Percentiles rank a stretch among this genome's conserved stretches.
Evolutionary conservation across 2,797 vertebrate species (phyloP).

Genomic region (Trachurus trachurus): DNA sequence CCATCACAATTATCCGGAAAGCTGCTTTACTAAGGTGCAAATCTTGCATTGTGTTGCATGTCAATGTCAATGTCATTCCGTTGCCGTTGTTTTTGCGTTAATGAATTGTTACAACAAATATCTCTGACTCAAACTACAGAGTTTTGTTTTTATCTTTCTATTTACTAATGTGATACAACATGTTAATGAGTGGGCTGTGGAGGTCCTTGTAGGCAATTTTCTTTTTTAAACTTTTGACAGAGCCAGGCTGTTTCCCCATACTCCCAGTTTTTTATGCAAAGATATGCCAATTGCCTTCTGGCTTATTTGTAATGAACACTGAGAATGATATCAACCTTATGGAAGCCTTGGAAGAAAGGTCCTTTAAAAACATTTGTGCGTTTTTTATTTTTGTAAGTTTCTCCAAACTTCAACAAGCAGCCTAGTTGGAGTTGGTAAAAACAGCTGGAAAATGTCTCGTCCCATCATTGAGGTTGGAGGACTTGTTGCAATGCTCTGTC

Average conservation of each 20-base stretch:
- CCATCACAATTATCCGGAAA: no score
- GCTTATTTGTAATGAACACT: neutral
- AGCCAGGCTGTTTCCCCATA: neutral
- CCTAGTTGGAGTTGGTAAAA: neutral
- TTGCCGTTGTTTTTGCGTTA: no score
- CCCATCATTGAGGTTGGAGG: neutral
- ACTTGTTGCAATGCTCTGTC: neutral
- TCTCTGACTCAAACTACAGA: no score
- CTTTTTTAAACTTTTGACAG: neutral
- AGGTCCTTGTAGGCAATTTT: no score
- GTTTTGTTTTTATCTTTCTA: no score
- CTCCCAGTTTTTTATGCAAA: neutral
- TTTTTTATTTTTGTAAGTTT: neutral
- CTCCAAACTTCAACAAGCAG: neutral
- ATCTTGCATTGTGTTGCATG: no score
- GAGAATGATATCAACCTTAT: neutral
- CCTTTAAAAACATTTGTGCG: no score
- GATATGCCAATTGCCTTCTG: neutral
- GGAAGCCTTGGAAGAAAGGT: neutral
- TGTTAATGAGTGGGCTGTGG: no score
- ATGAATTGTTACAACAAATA: no score
- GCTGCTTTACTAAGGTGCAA: no score
- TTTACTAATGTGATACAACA: no score
- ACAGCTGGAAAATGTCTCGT: neutral
- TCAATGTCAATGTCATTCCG: no score